A percentile compares a stretch with the other conserved stretches of the same genome.
Conservation (phyloP, 2,888 invertebrate species). For the Resseliella maxima region DNA sequence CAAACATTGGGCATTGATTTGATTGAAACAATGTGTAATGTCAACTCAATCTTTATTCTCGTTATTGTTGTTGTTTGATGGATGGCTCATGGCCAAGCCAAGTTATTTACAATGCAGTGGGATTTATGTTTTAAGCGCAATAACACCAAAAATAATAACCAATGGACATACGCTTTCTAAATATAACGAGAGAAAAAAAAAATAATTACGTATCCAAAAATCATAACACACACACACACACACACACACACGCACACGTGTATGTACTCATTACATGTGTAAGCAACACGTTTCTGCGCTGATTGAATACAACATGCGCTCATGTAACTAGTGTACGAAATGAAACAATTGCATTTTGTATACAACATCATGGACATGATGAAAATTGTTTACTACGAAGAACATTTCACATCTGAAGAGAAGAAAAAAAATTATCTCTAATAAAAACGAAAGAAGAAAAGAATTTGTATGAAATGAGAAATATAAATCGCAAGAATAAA, state of each 20-base stretch:
- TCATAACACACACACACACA: too few species aligned
- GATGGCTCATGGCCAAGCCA: too few species aligned
- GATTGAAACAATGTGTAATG: too few species aligned
- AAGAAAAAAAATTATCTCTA: too few species aligned
- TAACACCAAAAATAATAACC: background rate
- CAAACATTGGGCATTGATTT: background rate
- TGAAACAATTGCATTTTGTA: conserved; percentile 15
- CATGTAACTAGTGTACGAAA: background rate
- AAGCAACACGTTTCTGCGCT: conserved; percentile 7
- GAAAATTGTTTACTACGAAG: background rate
- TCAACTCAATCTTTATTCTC: too few species aligned
- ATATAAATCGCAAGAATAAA: background rate
- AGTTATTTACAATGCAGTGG: background rate
- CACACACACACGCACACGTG: too few species aligned
- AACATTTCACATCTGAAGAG: too few species aligned
- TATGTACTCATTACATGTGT: background rate
- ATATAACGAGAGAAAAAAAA: background rate
- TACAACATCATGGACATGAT: conserved; percentile 2
- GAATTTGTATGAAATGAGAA: background rate
- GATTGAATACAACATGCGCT: conserved; percentile 20
- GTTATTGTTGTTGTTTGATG: too few species aligned
- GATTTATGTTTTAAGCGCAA: background rate
- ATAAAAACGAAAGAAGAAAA: background rate
- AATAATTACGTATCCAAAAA: too few species aligned
- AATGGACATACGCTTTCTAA: conserved; percentile 3